A percentile compares a stretch with the other conserved stretches of the same genome.
These are phyloP conservation scores for Harpalus rubripes DNA, from an alignment of 2,888 invertebrate genomes.

Conservation along the genomic window DNA sequence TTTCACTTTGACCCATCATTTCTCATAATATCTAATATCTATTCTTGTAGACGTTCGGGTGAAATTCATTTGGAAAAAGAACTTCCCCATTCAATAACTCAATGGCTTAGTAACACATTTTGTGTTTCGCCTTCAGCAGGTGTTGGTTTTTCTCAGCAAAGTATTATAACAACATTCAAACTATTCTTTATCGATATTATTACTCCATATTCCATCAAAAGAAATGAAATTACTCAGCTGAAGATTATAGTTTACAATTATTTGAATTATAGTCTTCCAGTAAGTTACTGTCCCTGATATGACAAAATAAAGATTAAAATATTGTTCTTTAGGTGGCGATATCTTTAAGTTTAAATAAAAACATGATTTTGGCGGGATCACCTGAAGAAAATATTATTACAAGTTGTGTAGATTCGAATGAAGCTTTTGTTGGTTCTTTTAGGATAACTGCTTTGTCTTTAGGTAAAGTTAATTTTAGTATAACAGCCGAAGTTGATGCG, in stretches of 20 bases:
- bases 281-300: constrained; percentile 74
- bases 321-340: constrained; percentile 72
- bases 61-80: constrained; percentile 75
- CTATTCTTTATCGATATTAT: constrained; percentile 88
- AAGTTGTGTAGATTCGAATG: constrained; percentile 73
- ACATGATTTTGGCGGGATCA: constrained; percentile 71
- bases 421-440: constrained; percentile 74
- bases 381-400: constrained; percentile 71
- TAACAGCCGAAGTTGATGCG: constrained; percentile 78
- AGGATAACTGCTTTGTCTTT: constrained; percentile 72
- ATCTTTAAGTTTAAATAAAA: constrained; percentile 72
- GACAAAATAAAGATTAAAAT: not conserved
- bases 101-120: constrained; percentile 81
- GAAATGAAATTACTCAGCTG: constrained; percentile 83
- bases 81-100: constrained; percentile 82
- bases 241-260: constrained; percentile 87
- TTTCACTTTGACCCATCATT: too few species aligned
- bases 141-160: constrained; percentile 72
- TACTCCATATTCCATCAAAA: constrained; percentile 83
- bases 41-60: constrained; percentile 74
- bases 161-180: constrained; percentile 80
- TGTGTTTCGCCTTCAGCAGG: constrained; percentile 79
- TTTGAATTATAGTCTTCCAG: constrained; percentile 84
- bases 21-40: too few species aligned
- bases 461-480: constrained; percentile 78